Base-by-base conservation (phyloP, 1,140 invertebrate genomes). In the Zophobas atratus region DNA sequence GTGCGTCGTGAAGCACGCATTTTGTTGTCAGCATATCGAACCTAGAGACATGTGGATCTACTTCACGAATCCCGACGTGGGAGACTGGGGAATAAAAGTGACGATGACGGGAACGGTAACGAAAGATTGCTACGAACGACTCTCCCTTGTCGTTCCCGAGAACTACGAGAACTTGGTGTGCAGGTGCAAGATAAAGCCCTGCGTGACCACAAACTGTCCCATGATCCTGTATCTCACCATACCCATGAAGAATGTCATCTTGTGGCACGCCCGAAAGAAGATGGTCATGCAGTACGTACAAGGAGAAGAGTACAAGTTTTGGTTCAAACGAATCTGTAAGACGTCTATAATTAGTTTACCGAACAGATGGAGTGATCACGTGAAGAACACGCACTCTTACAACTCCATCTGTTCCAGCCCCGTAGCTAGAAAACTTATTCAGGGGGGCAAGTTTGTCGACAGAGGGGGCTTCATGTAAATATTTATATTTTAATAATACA, bases 81-180 rank as follows among this genome's bases (percentile, higher is more conserved):
- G 84, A 1, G 84, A 84, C 79, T 85, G 83, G 53, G 80, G 81
- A 5, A 72, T 84, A 1, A 77, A 79, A 8, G 46, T 85, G 5
- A 43, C 53, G 0, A 78, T 79, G 1, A 63, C 36, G 0, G 46
- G 51, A 2, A 73, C 75, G 71, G n/a, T 48, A 1, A 51, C 35
- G 6, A 33, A 67, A 6, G 51, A 77, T 1, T 49, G 6, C 3
- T 73, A 35, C 36, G 70, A 63, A 36, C 41, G 41, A 55, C 67
- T 43, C 77, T 4, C 76, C 6, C 39, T 82, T 1, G n/a, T 32
- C 1, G 4, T 84, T 33, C 83, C 80, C 6, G 39, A 78, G n/a
- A 75, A 56, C 2, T 82, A 79, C 55, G 75, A 75, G 1, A 34
- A 78, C 35, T 56, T 78, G 48, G 35, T 55, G 1, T 83, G 82